Evolutionary conservation across 2,113 vertebrate species (phyloP).

Genomic region (Psilopogon haemacephalus): DNA sequence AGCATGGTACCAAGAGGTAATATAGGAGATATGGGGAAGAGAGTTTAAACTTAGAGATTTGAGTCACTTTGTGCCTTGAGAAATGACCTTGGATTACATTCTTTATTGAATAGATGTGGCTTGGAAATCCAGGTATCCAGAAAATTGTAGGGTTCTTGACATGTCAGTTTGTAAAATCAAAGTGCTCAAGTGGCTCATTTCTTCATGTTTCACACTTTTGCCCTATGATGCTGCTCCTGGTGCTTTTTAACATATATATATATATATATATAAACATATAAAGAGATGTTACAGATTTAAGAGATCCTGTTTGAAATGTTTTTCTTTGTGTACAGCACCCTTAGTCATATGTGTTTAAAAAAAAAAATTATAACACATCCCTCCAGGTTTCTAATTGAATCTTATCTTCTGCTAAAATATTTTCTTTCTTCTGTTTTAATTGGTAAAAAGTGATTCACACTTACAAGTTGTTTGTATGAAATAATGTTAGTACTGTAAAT

Average conservation of each 20-base stretch:
- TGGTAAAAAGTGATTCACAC: no score
- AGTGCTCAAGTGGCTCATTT: neutral
- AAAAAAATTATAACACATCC: neutral
- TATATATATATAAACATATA: no score
- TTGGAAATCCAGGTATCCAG: neutral
- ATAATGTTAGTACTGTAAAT: no score
- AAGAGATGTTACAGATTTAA: neutral
- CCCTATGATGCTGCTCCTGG: neutral
- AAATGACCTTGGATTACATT: neutral
- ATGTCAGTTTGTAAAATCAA: neutral
- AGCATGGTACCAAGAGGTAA: neutral
- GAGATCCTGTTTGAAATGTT: neutral
- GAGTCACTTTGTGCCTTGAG: neutral
- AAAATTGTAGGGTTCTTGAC: neutral
- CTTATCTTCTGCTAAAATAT: neutral
- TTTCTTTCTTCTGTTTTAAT: neutral
- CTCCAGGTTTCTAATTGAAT: neutral
- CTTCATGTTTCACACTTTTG: neutral
- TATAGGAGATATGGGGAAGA: neutral
- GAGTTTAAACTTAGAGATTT: neutral
- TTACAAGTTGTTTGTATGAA: no score
- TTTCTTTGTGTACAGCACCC: neutral
- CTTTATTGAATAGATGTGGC: neutral
- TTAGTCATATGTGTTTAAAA: no score
- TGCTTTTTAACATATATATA: no score